phyloP scores from a whole-genome alignment of 2,888 invertebrate species.

The Beris chalybata region DNA sequence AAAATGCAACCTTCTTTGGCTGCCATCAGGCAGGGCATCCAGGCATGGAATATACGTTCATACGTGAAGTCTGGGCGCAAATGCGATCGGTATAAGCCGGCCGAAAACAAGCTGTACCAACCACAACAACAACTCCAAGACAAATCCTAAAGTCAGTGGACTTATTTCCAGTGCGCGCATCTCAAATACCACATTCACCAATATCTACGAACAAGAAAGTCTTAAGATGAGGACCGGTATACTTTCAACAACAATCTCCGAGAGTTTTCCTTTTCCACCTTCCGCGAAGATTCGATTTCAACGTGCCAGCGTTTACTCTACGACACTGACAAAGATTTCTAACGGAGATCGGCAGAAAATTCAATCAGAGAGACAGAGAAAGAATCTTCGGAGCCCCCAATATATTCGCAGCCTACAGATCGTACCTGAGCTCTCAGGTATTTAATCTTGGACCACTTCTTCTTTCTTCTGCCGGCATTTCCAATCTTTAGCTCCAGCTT shows the following conservation, averaged over 20 bases:
- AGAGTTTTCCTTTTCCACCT: constrained; percentile 16
- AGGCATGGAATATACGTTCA: not conserved
- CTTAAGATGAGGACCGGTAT: not conserved
- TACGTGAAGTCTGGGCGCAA: not conserved
- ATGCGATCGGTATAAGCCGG: not conserved
- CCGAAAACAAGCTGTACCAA: not conserved
- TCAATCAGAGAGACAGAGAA: too few species aligned
- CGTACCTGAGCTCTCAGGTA: constrained; percentile 35
- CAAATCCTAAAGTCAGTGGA: constrained; percentile 35
- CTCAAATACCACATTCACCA: constrained; percentile 31
- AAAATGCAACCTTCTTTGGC: not conserved
- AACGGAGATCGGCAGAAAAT: too few species aligned
- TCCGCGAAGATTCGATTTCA: too few species aligned
- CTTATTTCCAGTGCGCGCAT: constrained; percentile 32
- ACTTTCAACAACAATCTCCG: not conserved
- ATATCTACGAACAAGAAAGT: constrained; percentile 21
- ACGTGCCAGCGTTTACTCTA: too few species aligned
- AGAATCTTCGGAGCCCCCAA: too few species aligned
- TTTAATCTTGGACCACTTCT: constrained; percentile 33
- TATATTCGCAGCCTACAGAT: constrained; percentile 16
- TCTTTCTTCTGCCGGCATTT: not conserved
- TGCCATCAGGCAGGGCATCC: constrained; percentile 11
- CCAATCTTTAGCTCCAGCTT: constrained; percentile 3
- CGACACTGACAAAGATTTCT: too few species aligned
- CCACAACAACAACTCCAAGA: not conserved